A percentile compares a stretch with the other conserved stretches of the same genome.
Conservation (phyloP, 1,140 invertebrate species). For the Physella acuta region DNA sequence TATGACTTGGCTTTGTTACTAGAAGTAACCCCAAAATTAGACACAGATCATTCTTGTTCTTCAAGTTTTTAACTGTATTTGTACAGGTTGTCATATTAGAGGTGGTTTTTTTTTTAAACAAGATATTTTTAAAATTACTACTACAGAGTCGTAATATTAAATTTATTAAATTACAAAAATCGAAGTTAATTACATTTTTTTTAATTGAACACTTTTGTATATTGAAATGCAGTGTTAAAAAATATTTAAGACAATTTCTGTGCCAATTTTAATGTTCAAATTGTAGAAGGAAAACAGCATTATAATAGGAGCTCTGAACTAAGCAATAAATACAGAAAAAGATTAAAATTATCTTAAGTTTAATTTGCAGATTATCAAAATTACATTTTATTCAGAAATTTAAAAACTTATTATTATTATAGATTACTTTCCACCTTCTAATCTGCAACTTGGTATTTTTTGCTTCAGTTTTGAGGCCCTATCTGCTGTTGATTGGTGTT, state of each 20-base stretch:
- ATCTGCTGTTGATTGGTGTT: conserved; percentile 8
- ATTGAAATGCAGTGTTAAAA: neutral
- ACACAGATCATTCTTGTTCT: too few relatives aligned
- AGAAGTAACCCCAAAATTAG: too few relatives aligned
- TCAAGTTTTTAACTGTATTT: too few relatives aligned
- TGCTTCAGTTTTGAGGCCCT: conserved; percentile 19
- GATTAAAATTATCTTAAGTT: neutral
- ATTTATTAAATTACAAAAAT: neutral
- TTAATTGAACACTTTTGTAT: neutral
- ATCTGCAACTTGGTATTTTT: conserved; percentile 18
- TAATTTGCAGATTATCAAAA: neutral
- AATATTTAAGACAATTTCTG: neutral
- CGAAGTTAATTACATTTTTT: neutral
- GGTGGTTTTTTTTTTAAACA: too few relatives aligned
- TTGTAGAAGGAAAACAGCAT: too few relatives aligned
- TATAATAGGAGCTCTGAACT: conserved; percentile 6
- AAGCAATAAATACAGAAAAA: conserved; percentile 5
- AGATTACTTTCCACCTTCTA: conserved; percentile 11
- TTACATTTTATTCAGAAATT: neutral
- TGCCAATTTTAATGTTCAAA: neutral
- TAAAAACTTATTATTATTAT: neutral
- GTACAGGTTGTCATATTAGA: too few relatives aligned
- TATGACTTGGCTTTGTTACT: too few relatives aligned
- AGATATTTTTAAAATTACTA: neutral
- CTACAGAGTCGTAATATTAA: neutral